Evolutionary conservation across 1,140 invertebrate genomes (phyloP).

Genomic region (Drosophila tropicalis): DNA sequence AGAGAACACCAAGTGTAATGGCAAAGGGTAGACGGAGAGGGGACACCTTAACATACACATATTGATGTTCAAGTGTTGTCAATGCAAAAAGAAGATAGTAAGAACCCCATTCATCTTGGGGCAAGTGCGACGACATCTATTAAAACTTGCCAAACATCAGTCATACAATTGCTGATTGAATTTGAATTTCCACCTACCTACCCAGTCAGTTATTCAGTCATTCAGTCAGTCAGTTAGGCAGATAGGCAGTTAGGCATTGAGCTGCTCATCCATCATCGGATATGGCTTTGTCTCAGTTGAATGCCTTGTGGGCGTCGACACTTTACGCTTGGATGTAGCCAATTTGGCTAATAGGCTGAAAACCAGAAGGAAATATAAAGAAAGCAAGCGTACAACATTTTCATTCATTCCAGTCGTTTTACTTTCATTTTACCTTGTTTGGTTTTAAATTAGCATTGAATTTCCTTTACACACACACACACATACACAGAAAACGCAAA

Average conservation of each 20-base stretch:
- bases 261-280: conserved; percentile 43
- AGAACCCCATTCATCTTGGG: conserved; percentile 3
- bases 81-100: neutral
- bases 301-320: conserved; percentile 47
- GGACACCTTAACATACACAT: neutral
- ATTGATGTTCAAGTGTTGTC: neutral
- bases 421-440: conserved; percentile 44
- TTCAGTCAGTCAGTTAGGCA: neutral
- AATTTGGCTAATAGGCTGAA: conserved; percentile 67
- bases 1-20: conserved; percentile 13
- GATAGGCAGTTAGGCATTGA: neutral
- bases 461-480: conserved; percentile 36
- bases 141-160: conserved; percentile 42
- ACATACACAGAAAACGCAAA: conserved; percentile 9
- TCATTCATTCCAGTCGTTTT: conserved; percentile 5
- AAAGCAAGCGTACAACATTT: neutral
- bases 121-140: conserved; percentile 26
- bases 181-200: conserved; percentile 34
- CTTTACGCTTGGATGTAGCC: conserved; percentile 61
- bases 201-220: conserved; percentile 3
- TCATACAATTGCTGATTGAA: conserved; percentile 53
- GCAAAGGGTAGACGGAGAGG: no score
- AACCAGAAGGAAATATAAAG: conserved; percentile 3
- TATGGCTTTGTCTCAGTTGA: conserved; percentile 14
- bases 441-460: conserved; percentile 73